Evolutionary conservation across 2,113 vertebrate species (phyloP), one percentile per base, ranked within the genome.

Genomic region (Dipodomys spectabilis): DNA sequence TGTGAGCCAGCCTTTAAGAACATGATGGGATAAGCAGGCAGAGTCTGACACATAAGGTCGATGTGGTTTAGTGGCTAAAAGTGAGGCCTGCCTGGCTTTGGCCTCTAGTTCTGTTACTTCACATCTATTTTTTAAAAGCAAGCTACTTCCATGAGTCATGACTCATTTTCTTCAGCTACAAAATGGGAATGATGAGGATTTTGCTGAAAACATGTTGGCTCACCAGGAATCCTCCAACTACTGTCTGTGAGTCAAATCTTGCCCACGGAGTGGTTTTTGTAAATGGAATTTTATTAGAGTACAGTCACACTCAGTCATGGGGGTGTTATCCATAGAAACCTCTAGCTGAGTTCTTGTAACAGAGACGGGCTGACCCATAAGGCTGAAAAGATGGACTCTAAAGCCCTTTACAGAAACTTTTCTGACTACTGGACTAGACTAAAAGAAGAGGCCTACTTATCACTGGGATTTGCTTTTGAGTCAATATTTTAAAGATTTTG

Each of bases 401-500:
- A 62, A 57, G 8, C 28, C 28, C 13, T 79, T 83, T 45, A 84
- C 10, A 74, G 81, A 67, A 93, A 35, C n/a, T 77, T 60, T 81
- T n/a, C 81, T 69, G 77, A 83, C 20, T 2, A 27, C n/a, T 64
- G 32, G 44, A 83, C 62, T 67, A 78, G 35, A 89, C n/a, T 94
- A 49, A 60, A 95, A 83, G 53, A 75, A 67, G 74, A 94, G 67
- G 22, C 23, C 68, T 30, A 65, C 22, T 27, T 89, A 81, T 69
- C 69, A 74, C 91, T 68, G 64, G 67, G 73, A 89, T 73, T 45
- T 87, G 13, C 81, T 60, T 81, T 90, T 44, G 35, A 28, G 81
- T 81, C 32, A 92, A 35, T 79, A 49, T 80, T 77, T 81, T 65
- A 45, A 93, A 86, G 35, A 75, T 91, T 94, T 73, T 91, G 12